A percentile compares a stretch with the other conserved stretches of the same genome.
Evolutionary conservation across 2,797 vertebrate genomes (phyloP).

Genomic region (Anguilla anguilla): DNA sequence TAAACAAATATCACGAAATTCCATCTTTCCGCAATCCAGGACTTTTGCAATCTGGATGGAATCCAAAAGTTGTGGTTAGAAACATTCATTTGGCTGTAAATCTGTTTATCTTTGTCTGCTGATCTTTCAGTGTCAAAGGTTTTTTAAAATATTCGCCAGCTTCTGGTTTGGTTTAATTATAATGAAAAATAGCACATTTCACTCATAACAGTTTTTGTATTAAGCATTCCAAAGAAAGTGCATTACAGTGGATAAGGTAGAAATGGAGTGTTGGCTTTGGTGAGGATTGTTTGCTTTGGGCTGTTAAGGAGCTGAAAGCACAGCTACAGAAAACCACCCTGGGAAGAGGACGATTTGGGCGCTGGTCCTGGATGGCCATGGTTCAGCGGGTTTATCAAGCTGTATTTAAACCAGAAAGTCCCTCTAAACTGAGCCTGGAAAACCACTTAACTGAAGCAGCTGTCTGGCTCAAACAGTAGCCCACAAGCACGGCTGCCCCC

Average conservation of each 20-base stretch:
- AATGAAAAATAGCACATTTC: not conserved
- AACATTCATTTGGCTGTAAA: not conserved
- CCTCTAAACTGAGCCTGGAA: not conserved
- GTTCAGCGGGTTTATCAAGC: conserved; percentile 14
- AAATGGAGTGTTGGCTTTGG: not conserved
- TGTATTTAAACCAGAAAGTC: not conserved
- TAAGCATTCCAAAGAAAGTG: not conserved
- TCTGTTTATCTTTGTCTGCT: not conserved
- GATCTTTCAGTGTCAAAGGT: not conserved
- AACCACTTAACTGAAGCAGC: not conserved
- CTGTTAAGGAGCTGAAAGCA: not conserved
- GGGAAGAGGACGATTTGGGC: not conserved
- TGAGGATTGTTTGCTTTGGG: conserved; percentile 2
- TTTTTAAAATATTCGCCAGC: not conserved
- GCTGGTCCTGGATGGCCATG: not conserved
- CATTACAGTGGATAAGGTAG: not conserved
- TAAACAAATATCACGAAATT: conserved; percentile 1
- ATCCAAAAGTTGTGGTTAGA: not conserved
- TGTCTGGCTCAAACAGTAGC: not conserved
- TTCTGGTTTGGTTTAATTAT: not conserved
- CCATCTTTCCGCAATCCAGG: not conserved
- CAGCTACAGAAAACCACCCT: not conserved
- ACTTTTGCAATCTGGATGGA: not conserved
- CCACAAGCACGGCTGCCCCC: not conserved
- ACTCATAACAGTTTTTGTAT: not conserved